Percentiles rank a stretch among this genome's conserved stretches.
Conservation (phyloP, 2,888 invertebrate species). For the Rhingia campestris region DNA sequence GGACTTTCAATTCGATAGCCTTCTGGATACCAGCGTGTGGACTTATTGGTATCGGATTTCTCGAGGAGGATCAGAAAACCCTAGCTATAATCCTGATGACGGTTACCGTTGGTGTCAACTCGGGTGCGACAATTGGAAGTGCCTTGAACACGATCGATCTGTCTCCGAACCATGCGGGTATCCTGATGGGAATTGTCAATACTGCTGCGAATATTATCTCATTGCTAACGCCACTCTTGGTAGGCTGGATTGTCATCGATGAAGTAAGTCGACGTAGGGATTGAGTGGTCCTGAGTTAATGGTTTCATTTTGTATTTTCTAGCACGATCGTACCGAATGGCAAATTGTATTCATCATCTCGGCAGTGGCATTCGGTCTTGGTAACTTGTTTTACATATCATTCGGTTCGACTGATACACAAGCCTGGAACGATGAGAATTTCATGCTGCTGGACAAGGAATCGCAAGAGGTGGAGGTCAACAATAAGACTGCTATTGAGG, state of each 20-base stretch:
- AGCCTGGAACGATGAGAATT: conserved; percentile 84
- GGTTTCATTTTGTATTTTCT: conserved; percentile 25
- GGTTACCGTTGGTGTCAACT: conserved; percentile 85
- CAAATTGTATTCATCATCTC: conserved; percentile 84
- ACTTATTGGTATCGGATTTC: conserved; percentile 84
- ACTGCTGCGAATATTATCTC: conserved; percentile 86
- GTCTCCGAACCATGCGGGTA: conserved; percentile 87
- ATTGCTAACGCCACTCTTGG: conserved; percentile 86
- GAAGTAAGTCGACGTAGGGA: conserved; percentile 82
- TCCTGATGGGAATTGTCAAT: conserved; percentile 88
- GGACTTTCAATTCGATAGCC: conserved; percentile 78
- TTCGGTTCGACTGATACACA: conserved; percentile 84
- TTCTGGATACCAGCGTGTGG: conserved; percentile 84
- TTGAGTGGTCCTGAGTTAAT: neutral
- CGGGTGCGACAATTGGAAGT: conserved; percentile 85
- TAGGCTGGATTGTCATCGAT: conserved; percentile 84
- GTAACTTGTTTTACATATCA: conserved; percentile 84
- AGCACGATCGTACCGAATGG: conserved; percentile 83
- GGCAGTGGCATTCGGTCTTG: conserved; percentile 83
- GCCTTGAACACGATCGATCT: conserved; percentile 88
- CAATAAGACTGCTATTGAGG: neutral
- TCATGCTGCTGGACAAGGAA: conserved; percentile 62
- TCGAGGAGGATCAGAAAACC: conserved; percentile 79
- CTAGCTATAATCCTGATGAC: conserved; percentile 84
- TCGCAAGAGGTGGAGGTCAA: conserved; percentile 10